Conservation (phyloP, 2,797 vertebrate genomes). For the Sorex maritimensis region DNA sequence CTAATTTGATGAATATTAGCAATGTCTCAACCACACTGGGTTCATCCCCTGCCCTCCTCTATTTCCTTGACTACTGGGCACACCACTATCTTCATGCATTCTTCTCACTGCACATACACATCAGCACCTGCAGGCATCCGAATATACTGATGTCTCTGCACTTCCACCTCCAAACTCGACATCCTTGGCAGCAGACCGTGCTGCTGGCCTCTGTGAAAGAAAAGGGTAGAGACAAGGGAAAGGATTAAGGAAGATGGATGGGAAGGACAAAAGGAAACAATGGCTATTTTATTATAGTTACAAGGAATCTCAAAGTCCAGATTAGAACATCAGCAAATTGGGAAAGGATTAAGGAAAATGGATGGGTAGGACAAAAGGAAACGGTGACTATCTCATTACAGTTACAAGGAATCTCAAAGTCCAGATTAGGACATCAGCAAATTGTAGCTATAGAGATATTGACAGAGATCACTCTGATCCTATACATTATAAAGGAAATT, state of each 20-base stretch:
- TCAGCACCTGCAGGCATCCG: not conserved
- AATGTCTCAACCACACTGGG: not conserved
- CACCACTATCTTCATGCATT: accelerated
- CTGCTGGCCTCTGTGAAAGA: not conserved
- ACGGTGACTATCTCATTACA: slow-evolving; percentile 6
- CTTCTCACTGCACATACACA: not conserved
- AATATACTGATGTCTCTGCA: too few species aligned
- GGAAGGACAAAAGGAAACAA: not conserved
- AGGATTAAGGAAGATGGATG: not conserved
- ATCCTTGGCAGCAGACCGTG: not conserved
- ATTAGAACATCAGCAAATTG: slow-evolving; percentile 2
- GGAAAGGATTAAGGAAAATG: not conserved
- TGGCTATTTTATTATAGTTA: slow-evolving; percentile 10
- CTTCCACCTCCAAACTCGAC: too few species aligned
- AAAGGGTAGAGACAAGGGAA: not conserved
- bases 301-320: not conserved
- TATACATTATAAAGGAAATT: not conserved
- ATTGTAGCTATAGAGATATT: not conserved
- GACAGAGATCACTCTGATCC: not conserved
- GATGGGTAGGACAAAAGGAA: not conserved
- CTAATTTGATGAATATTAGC: slow-evolving; percentile 23
- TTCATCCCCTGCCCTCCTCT: not conserved
- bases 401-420: not conserved
- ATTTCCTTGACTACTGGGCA: too few species aligned
- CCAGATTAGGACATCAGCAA: not conserved